phyloP scores from a whole-genome alignment of 1,140 invertebrate genomes.

The Drosophila rufa region DNA sequence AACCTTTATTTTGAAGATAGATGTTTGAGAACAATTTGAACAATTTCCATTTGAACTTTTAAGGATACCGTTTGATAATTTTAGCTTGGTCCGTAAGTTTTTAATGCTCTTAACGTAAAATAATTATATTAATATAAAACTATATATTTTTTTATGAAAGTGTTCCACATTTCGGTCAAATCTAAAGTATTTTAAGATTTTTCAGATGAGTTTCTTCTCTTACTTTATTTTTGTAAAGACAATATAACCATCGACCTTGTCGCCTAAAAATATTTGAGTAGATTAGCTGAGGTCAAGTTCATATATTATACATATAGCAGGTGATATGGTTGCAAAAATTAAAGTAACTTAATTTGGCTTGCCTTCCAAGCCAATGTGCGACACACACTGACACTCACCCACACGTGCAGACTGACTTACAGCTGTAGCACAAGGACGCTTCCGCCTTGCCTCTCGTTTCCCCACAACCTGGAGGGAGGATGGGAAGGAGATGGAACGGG shows the following conservation, averaged over 20 bases:
- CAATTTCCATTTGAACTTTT: too few species aligned
- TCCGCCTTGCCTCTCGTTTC: conserved; percentile 58
- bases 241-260: conserved; percentile 13
- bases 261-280: conserved; percentile 5
- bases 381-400: not conserved
- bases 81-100: not conserved
- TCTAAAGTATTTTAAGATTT: not conserved
- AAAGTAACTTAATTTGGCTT: not conserved
- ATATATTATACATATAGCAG: not conserved
- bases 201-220: conserved; percentile 14
- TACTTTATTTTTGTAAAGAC: conserved; percentile 9
- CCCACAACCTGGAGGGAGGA: conserved; percentile 2
- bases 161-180: conserved; percentile 1
- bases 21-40: too few species aligned
- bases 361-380: not conserved
- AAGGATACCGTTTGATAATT: too few species aligned
- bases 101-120: not conserved
- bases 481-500: not conserved
- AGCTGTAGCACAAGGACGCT: conserved; percentile 71
- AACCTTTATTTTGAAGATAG: too few species aligned
- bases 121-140: not conserved
- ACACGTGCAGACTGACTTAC: conserved; percentile 38
- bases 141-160: not conserved
- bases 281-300: conserved; percentile 9
- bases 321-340: not conserved